Percentiles rank a stretch among this genome's conserved stretches.
Conservation (phyloP, 2,113 vertebrate species). For the Ophiodon elongatus region DNA sequence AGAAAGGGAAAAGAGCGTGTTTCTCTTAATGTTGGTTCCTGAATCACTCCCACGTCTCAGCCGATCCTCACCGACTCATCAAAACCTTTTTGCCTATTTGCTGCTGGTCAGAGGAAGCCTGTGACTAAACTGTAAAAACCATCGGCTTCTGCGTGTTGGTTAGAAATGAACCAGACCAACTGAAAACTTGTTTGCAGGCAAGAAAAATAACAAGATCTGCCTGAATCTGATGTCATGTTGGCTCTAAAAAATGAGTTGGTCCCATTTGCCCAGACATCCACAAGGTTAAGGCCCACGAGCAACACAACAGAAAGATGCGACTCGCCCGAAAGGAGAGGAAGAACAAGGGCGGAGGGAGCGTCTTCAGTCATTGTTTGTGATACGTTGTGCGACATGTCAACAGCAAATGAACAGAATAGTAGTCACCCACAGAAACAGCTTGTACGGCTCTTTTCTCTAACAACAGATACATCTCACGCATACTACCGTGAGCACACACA, state of each 20-base stretch:
- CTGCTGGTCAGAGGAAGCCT: background rate
- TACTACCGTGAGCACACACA: background rate
- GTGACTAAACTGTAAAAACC: background rate
- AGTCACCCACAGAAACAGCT: slow-evolving; percentile 1
- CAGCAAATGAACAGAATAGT: background rate
- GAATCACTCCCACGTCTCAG: background rate
- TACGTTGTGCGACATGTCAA: background rate
- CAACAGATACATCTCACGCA: background rate
- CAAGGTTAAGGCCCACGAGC: background rate
- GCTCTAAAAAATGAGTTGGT: background rate
- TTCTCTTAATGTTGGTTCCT: background rate
- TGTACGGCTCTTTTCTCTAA: background rate
- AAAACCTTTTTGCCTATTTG: background rate
- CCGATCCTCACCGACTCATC: too few species aligned
- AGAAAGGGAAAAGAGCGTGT: background rate
- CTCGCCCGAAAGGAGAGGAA: background rate
- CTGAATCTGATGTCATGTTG: background rate
- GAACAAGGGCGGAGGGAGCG: background rate
- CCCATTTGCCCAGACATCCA: background rate
- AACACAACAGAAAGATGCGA: background rate
- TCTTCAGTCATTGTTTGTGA: background rate
- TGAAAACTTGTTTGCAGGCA: background rate
- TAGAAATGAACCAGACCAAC: background rate
- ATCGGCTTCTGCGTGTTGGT: background rate
- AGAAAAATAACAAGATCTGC: background rate